Base-by-base conservation (phyloP, 2,797 vertebrate genomes). In the Micrastur ruficollis region DNA sequence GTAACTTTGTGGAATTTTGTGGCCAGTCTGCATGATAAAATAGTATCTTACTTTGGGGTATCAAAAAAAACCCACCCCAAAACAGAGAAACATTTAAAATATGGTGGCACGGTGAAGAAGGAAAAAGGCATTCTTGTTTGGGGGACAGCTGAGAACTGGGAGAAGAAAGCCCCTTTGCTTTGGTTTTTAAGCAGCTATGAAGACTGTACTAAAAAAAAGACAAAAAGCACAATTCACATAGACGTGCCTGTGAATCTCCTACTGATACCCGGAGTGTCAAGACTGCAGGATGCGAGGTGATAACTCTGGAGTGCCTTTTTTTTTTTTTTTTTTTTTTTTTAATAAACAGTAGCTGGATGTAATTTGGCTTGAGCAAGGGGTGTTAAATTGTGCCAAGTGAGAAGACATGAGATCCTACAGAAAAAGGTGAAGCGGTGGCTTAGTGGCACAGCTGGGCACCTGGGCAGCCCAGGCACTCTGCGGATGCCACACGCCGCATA, bases 401-500 rank as follows among this genome's bases (percentile, higher is more conserved):
- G 65, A 44, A 50, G 55, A 29, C 47, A 70, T 5, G 2, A 80
- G 80, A 73, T 73, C 18, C 76, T 36, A 4, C 0, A 38, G 86
- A 46, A 70, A 46, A 38, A 53, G 90, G 46, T 65, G 62, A 66
- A 46, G 4, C 0, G 5, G 56, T 12, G 32, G 72, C 38, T 13
- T 20, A 66, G 66, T 18, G 58, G 53, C 47, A 62, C 76, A 46
- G 73, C 23, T 47, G 76, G 70, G 42, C 49, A 13, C 82, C 15
- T 12, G 68, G 75, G 81, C 65, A 79, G 67, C 56, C 62, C 1
- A 0, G 56, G 38, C 47, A 86, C 23, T 1, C 53, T 2, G 0
- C 2, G 2, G 4, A 22, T 0, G 2, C 7, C 1, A 4, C 7
- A 40, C 3, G 1, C 38, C 13, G 18, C 17, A 5, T 4, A 63